Evolutionary conservation across 1,140 invertebrate species (phyloP).

Genomic region (Macrobrachium nipponense): DNA sequence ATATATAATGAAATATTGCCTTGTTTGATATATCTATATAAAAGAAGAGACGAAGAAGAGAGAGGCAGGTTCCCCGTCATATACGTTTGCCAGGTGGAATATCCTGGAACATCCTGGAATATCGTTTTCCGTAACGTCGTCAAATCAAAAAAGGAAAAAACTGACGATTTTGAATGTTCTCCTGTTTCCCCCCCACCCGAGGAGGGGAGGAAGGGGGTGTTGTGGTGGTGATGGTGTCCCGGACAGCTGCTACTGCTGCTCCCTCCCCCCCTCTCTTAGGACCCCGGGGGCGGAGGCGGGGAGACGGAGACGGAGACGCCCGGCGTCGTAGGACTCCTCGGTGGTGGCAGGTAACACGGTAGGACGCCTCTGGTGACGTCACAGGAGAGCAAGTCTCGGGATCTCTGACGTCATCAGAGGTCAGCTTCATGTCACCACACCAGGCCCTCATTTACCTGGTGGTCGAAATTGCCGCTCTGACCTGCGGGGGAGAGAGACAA

Average conservation of each 20-base stretch:
- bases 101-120: too few relatives aligned
- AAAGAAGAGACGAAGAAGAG: background rate
- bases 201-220: background rate
- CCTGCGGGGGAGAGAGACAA: conserved; percentile 12
- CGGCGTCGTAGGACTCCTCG: background rate
- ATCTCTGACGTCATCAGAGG: conserved; percentile 55
- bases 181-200: too few relatives aligned
- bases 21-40: too few relatives aligned
- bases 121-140: too few relatives aligned
- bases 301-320: background rate
- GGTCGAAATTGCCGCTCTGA: conserved; percentile 51
- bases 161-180: conserved; percentile 1
- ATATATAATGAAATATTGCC: too few relatives aligned
- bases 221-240: background rate
- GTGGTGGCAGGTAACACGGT: conserved; percentile 35
- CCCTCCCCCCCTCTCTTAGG: background rate
- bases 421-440: conserved; percentile 59
- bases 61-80: too few relatives aligned
- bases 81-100: too few relatives aligned
- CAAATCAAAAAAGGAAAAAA: background rate
- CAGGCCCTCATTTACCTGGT: conserved; percentile 51
- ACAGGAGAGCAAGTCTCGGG: conserved; percentile 18
- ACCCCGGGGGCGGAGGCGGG: conserved; percentile 6
- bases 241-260: conserved; percentile 6
- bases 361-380: conserved; percentile 49